phyloP scores from a whole-genome alignment of 1,140 invertebrate genomes.

The Pemphigus obesinymphae region DNA sequence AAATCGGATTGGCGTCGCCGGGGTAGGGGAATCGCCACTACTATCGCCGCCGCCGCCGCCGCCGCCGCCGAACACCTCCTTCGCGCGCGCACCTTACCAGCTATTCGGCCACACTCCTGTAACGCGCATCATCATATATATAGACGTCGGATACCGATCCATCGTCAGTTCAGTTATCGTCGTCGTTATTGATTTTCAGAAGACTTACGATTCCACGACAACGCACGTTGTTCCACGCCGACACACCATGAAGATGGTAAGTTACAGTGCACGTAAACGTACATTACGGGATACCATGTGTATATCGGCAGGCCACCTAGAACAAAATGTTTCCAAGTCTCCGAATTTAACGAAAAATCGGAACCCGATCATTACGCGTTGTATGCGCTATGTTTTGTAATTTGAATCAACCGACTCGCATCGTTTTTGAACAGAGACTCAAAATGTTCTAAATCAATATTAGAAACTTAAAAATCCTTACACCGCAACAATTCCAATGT shows the following conservation, averaged over 20 bases:
- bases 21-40: conserved; percentile 1
- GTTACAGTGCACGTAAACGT: too few species aligned
- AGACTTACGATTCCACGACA: neutral
- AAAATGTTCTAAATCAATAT: too few species aligned
- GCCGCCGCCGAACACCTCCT: conserved; percentile 5
- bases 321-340: too few species aligned
- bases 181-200: neutral
- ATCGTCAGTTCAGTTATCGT: conserved; percentile 32
- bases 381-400: too few species aligned
- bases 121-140: conserved; percentile 20
- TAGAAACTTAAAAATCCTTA: too few species aligned
- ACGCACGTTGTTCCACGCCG: neutral
- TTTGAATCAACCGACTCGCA: too few species aligned
- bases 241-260: conserved; percentile 18
- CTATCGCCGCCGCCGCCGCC: neutral
- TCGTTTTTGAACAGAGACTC: too few species aligned
- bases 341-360: too few species aligned
- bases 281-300: too few species aligned
- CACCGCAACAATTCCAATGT: neutral
- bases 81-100: neutral
- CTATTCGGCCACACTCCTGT: neutral
- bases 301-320: too few species aligned
- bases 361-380: too few species aligned
- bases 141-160: neutral
- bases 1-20: neutral